A percentile compares a stretch with the other conserved stretches of the same genome.
phyloP scores from a whole-genome alignment of 2,797 vertebrate genomes.

The Pelobates cultripes region DNA sequence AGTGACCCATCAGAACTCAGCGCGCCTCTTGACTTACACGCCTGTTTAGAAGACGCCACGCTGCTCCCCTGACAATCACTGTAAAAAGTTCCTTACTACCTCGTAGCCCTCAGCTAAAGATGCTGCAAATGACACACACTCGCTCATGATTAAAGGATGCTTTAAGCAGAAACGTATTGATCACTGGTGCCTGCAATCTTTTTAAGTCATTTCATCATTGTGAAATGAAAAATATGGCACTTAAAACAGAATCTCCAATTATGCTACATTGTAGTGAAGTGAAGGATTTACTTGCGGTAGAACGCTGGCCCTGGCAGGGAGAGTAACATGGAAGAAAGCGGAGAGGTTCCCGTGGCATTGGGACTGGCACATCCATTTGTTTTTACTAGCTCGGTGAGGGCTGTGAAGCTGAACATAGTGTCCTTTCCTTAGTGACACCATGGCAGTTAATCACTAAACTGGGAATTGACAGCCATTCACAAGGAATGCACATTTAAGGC shows the following conservation, averaged over 20 bases:
- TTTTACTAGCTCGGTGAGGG: no score
- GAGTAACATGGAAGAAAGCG: constrained; percentile 9
- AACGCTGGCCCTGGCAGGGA: neutral
- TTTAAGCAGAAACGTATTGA: constrained; percentile 46
- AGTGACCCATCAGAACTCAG: constrained; percentile 60
- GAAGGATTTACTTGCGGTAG: neutral
- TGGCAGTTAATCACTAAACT: no score
- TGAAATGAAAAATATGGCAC: constrained; percentile 32
- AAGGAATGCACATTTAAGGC: no score
- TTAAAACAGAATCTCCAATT: constrained; percentile 49
- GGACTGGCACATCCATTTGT: no score
- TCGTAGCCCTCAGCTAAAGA: constrained; percentile 57
- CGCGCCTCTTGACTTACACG: constrained; percentile 55
- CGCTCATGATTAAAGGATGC: constrained; percentile 53
- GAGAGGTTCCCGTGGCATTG: neutral
- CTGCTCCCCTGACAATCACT: constrained; percentile 62
- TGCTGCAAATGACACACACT: constrained; percentile 56
- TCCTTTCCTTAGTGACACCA: no score
- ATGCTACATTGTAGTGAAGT: neutral
- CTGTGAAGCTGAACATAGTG: no score
- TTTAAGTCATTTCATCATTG: constrained; percentile 30
- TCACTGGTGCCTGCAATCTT: constrained; percentile 31
- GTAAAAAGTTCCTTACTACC: constrained; percentile 49
- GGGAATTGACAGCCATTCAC: no score
- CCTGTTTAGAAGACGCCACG: constrained; percentile 56